These are phyloP conservation scores for Cybosia mesomella DNA, from an alignment of 2,888 invertebrate species.

Conservation along the genomic window DNA sequence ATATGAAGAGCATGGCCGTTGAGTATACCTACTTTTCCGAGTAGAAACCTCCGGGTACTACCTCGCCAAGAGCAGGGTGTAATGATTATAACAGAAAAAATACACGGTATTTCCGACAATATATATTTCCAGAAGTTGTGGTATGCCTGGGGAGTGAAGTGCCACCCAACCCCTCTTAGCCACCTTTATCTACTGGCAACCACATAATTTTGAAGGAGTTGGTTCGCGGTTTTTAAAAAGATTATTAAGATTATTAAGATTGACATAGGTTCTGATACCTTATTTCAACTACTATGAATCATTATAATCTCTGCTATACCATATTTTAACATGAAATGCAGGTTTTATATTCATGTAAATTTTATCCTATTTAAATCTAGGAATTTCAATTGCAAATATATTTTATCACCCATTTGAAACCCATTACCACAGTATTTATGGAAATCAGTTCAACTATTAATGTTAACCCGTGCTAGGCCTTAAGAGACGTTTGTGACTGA, in stretches of 20 bases:
- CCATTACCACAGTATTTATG: neutral
- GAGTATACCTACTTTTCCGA: neutral
- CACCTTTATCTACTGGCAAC: no score
- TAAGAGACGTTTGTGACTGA: slow-evolving; percentile 29
- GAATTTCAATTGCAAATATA: neutral
- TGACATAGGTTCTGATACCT: neutral
- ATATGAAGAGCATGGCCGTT: neutral
- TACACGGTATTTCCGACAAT: no score
- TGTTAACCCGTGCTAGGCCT: slow-evolving; percentile 29
- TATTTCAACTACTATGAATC: neutral
- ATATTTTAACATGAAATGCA: neutral
- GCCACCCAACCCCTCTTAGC: no score
- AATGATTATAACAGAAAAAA: no score
- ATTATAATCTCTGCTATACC: neutral
- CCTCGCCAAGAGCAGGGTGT: no score
- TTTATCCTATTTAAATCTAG: neutral
- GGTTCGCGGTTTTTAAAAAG: no score
- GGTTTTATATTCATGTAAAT: neutral
- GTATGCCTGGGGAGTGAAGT: no score
- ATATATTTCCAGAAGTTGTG: neutral
- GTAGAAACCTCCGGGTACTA: no score
- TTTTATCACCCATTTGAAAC: neutral
- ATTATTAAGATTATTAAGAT: no score
- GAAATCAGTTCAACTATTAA: neutral
- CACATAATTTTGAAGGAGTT: no score